These are phyloP conservation scores for Brachionus sp. DNA, from an alignment of 1,140 invertebrate genomes.

Conservation along the genomic window DNA sequence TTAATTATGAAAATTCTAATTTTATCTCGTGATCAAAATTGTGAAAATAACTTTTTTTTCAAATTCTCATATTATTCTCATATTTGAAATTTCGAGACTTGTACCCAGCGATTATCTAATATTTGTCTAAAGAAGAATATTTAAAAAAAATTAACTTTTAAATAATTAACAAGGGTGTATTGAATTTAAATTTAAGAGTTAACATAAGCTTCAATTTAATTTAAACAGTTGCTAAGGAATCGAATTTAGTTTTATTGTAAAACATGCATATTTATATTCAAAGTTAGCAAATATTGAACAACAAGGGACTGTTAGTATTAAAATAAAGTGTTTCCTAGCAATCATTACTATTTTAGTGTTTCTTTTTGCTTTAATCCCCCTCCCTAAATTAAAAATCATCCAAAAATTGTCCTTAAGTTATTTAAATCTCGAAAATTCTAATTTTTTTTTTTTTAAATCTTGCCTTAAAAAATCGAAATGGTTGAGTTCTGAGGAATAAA, in stretches of 20 bases:
- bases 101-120: too few species aligned
- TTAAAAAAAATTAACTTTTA: neutral
- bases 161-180: neutral
- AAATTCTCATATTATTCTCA: too few species aligned
- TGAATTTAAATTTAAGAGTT: neutral
- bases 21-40: too few species aligned
- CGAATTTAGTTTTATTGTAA: neutral
- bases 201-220: neutral
- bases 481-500: neutral
- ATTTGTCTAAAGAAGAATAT: neutral
- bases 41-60: too few species aligned
- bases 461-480: neutral
- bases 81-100: too few species aligned
- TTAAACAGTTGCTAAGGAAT: neutral
- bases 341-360: neutral
- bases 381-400: neutral
- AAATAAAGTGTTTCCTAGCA: neutral
- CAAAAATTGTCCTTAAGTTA: neutral
- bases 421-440: neutral
- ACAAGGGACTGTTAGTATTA: neutral
- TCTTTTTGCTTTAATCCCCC: neutral
- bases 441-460: neutral
- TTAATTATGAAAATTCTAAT: too few species aligned
- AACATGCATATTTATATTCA: conserved; percentile 2
- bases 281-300: neutral